Evolutionary conservation across 2,113 vertebrate species (phyloP).

Genomic region (Rhinoderma darwinii): DNA sequence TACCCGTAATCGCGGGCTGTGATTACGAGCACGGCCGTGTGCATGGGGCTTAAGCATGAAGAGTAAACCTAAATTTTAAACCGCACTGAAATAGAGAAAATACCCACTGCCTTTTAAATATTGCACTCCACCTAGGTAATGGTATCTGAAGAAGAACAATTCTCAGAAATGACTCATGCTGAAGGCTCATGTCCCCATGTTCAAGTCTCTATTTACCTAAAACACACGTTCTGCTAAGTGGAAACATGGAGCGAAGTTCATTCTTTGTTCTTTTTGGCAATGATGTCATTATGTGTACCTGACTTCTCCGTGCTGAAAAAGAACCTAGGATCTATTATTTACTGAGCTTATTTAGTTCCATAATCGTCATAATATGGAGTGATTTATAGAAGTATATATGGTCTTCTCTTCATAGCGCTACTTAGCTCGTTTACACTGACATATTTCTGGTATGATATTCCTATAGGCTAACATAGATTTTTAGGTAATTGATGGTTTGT

Average conservation of each 20-base stretch:
- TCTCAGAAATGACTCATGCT: constrained; percentile 14
- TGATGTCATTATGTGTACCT: constrained; percentile 40
- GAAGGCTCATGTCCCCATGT: neutral
- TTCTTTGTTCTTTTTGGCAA: constrained; percentile 25
- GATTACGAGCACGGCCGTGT: too few species aligned
- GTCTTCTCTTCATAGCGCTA: neutral
- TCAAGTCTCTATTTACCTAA: constrained; percentile 32
- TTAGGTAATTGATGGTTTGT: neutral
- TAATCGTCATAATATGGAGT: neutral
- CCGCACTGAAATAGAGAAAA: neutral
- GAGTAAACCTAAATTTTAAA: too few species aligned
- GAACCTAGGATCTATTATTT: neutral
- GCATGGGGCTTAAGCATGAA: too few species aligned
- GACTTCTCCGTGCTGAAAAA: neutral
- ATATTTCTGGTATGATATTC: neutral
- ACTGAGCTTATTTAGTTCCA: neutral
- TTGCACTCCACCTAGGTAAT: neutral
- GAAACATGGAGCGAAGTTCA: constrained; percentile 34
- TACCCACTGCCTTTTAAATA: neutral
- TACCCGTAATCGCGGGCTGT: too few species aligned
- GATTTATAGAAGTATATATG: neutral
- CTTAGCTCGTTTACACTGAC: neutral
- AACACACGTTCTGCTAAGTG: neutral
- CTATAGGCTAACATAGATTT: neutral
- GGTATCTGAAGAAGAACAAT: neutral